Evolutionary conservation across 2,797 vertebrate genomes (phyloP).

Genomic region (Borostomias antarcticus): DNA sequence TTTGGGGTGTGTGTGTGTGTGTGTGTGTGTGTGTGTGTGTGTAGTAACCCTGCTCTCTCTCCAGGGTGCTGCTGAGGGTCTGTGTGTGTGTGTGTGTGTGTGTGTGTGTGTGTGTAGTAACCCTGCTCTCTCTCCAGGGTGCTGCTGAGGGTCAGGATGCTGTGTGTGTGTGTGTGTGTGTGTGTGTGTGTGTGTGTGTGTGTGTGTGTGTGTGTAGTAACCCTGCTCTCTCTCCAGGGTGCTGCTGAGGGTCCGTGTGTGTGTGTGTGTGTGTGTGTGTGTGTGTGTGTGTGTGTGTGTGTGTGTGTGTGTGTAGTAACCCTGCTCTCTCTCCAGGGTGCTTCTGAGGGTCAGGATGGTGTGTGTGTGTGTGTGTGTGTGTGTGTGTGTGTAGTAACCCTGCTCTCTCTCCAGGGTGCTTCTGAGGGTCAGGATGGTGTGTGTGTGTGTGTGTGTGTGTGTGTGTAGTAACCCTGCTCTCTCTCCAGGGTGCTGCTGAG

Average conservation of each 20-base stretch:
- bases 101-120: background rate
- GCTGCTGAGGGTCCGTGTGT: conserved; percentile 78
- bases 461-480: too few species aligned
- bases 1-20: background rate
- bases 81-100: background rate
- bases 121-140: too few species aligned
- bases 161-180: background rate
- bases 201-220: too few species aligned
- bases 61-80: conserved; percentile 65
- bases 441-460: background rate
- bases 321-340: too few species aligned
- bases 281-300: background rate
- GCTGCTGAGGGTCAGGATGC: background rate
- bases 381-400: background rate
- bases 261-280: background rate
- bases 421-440: conserved; percentile 87
- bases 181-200: background rate
- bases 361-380: background rate
- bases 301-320: background rate
- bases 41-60: background rate
- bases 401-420: conserved; percentile 79
- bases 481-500: too few species aligned
- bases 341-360: background rate
- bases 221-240: conserved; percentile 74
- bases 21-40: background rate